Percentiles rank a stretch among this genome's conserved stretches.
Evolutionary conservation across 1,140 invertebrate species (phyloP).

Genomic region (Eueides isabella): DNA sequence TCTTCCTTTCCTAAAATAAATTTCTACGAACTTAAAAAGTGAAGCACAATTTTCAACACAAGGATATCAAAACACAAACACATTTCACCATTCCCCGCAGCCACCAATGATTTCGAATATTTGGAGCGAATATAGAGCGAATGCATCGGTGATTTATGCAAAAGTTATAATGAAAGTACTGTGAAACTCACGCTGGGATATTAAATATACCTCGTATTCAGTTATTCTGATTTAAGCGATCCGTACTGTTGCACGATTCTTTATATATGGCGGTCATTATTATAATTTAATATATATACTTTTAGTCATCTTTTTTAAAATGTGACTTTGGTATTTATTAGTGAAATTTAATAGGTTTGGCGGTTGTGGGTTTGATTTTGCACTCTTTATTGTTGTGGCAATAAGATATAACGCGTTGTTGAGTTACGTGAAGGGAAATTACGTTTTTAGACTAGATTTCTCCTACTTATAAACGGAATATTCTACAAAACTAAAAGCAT

Average conservation of each 20-base stretch:
- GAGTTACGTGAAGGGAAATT: too few species aligned
- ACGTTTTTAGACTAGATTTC: too few species aligned
- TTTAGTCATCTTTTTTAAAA: too few species aligned
- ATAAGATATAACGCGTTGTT: too few species aligned
- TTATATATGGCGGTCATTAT: background rate
- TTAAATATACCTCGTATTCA: background rate
- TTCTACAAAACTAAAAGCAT: too few species aligned
- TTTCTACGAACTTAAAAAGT: background rate
- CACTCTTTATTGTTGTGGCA: too few species aligned
- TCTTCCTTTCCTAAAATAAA: too few species aligned
- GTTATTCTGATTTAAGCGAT: conserved; percentile 5
- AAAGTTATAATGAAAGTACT: conserved; percentile 31
- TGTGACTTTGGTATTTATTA: too few species aligned
- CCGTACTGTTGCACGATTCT: background rate
- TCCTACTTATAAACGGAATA: too few species aligned
- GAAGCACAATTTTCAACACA: too few species aligned
- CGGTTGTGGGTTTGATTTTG: too few species aligned
- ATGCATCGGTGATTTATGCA: conserved; percentile 30
- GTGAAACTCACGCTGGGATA: conserved; percentile 10
- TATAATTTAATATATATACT: background rate
- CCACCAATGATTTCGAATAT: conserved; percentile 13
- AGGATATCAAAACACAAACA: background rate
- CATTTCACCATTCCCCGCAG: background rate
- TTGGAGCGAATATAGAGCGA: conserved; percentile 26
- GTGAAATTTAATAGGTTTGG: too few species aligned